A percentile compares a stretch with the other conserved stretches of the same genome.
phyloP scores from a whole-genome alignment of 2,797 vertebrate genomes.

The Malurus splendens region DNA sequence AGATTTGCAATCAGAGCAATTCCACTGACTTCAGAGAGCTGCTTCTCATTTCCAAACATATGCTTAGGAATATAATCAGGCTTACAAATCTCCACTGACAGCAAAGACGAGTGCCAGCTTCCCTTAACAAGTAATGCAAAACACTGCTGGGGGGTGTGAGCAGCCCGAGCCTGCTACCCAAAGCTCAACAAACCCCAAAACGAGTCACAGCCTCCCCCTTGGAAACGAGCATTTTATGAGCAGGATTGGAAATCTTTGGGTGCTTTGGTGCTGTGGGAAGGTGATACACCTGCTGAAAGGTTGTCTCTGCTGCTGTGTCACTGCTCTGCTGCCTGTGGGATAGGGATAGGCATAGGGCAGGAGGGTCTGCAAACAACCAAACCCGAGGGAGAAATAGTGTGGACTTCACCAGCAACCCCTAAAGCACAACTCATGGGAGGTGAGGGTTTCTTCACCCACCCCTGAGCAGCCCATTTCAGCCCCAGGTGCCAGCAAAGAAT shows the following conservation, averaged over 20 bases:
- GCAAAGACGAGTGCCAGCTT: neutral
- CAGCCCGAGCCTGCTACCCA: neutral
- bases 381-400: fast-evolving
- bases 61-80: constrained; percentile 59
- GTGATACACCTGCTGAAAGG: neutral
- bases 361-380: neutral
- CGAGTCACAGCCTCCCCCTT: fast-evolving
- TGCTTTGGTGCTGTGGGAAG: neutral
- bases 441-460: neutral
- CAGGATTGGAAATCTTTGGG: neutral
- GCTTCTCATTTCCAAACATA: constrained; percentile 46
- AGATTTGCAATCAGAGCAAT: constrained; percentile 40
- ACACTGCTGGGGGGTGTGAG: neutral
- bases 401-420: neutral
- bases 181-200: neutral
- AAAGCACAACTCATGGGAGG: neutral
- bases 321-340: neutral
- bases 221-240: neutral
- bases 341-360: neutral
- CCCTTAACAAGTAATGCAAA: neutral
- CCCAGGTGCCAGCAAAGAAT: neutral
- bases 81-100: neutral
- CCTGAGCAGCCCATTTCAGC: neutral
- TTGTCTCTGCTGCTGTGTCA: neutral
- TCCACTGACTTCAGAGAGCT: constrained; percentile 6